Evolutionary conservation across 2,888 invertebrate genomes (phyloP).

Genomic region (Macaria notata): DNA sequence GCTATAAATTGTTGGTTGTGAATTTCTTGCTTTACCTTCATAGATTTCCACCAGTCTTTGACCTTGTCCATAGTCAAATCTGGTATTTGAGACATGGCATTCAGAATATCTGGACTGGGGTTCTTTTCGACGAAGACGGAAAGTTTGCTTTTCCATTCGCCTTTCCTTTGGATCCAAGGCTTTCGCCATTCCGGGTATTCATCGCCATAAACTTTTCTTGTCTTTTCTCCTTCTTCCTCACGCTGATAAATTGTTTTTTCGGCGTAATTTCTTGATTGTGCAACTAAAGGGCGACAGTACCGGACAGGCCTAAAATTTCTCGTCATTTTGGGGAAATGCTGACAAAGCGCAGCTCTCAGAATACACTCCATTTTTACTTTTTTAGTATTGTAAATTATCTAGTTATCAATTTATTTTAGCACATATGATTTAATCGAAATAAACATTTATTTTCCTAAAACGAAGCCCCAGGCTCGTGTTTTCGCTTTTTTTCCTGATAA

Average conservation of each 20-base stretch:
- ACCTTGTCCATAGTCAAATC: conserved; percentile 74
- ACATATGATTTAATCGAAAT: too few relatives aligned
- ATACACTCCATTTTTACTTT: neutral
- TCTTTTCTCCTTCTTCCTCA: conserved; percentile 60
- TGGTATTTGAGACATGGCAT: conserved; percentile 76
- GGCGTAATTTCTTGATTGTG: conserved; percentile 54
- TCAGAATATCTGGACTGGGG: conserved; percentile 62
- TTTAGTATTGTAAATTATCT: too few relatives aligned
- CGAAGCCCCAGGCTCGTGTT: too few relatives aligned
- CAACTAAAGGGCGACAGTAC: conserved; percentile 38
- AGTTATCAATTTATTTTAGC: too few relatives aligned
- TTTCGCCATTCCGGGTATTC: conserved; percentile 83
- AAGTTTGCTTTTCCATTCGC: conserved; percentile 82
- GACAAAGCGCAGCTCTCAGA: neutral
- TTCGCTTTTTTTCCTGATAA: too few relatives aligned
- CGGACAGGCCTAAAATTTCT: conserved; percentile 43
- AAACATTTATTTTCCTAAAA: too few relatives aligned
- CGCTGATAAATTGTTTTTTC: conserved; percentile 64
- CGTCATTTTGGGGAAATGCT: conserved; percentile 43
- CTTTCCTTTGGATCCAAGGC: conserved; percentile 81
- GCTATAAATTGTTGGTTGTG: conserved; percentile 83
- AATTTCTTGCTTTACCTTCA: conserved; percentile 74
- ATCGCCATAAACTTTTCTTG: conserved; percentile 61
- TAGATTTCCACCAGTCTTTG: conserved; percentile 81
- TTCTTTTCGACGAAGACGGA: conserved; percentile 77